phyloP scores from a whole-genome alignment of 2,113 vertebrate genomes.

The Trichechus manatus region DNA sequence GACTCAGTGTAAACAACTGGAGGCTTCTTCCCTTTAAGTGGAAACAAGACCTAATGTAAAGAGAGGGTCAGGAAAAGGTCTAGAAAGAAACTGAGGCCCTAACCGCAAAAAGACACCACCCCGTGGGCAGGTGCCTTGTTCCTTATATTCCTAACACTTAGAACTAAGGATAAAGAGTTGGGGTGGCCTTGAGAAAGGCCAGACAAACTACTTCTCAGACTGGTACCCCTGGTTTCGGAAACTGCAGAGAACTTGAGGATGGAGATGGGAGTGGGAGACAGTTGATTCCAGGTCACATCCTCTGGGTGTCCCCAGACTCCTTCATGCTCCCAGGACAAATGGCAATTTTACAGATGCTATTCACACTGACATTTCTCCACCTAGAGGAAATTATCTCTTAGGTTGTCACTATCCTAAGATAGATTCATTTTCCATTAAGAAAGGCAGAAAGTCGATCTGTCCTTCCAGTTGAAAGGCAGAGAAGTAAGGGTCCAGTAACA shows the following conservation, averaged over 20 bases:
- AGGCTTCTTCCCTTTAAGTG: constrained; percentile 25
- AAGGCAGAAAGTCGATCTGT: constrained; percentile 69
- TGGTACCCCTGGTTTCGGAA: constrained; percentile 22
- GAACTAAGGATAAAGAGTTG: constrained; percentile 32
- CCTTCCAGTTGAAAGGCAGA: constrained; percentile 65
- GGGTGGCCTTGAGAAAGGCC: constrained; percentile 22
- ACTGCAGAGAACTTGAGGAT: background rate
- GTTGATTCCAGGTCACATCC: constrained; percentile 46
- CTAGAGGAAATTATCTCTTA: constrained; percentile 71
- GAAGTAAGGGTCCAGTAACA: constrained; percentile 59
- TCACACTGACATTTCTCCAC: constrained; percentile 67
- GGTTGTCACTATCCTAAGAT: constrained; percentile 65
- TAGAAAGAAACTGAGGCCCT: constrained; percentile 50
- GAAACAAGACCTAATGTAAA: background rate
- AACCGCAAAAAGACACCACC: constrained; percentile 32
- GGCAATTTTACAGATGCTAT: constrained; percentile 67
- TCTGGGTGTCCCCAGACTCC: constrained; percentile 16
- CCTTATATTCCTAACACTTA: constrained; percentile 54
- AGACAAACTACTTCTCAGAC: constrained; percentile 7
- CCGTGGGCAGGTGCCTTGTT: background rate
- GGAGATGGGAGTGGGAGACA: background rate
- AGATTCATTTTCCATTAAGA: constrained; percentile 74
- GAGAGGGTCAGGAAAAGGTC: background rate
- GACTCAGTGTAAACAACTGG: background rate
- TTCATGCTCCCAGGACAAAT: constrained; percentile 54